phyloP scores from a whole-genome alignment of 2,113 vertebrate species.

The Vireo altiloquus region DNA sequence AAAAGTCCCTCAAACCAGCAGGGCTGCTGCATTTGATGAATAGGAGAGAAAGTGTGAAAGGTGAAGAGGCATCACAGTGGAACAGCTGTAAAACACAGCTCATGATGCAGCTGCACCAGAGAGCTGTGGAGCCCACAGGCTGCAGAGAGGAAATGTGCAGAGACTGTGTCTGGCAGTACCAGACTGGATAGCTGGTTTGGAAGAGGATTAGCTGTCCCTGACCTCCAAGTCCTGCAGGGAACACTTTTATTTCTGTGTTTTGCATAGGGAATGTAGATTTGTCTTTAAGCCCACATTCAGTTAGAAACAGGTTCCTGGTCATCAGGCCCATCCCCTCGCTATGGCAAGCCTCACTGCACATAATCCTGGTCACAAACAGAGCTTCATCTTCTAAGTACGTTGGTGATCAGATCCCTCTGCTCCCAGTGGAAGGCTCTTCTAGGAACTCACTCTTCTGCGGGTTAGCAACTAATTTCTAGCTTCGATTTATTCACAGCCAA shows the following conservation, averaged over 20 bases:
- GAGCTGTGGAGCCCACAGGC: background rate
- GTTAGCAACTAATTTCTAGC: conserved; percentile 47
- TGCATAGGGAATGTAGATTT: background rate
- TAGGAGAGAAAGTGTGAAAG: accelerated
- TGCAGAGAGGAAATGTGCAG: background rate
- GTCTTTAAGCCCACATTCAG: background rate
- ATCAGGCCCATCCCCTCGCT: background rate
- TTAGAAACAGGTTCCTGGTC: background rate
- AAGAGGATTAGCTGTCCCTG: background rate
- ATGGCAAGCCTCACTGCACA: background rate
- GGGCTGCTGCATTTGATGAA: background rate
- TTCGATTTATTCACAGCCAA: background rate
- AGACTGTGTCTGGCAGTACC: background rate
- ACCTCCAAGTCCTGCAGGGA: background rate
- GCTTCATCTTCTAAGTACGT: background rate
- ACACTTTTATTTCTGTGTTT: background rate
- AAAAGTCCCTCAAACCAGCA: background rate
- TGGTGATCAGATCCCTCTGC: background rate
- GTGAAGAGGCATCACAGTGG: background rate
- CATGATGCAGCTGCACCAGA: accelerated
- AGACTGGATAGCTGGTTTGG: background rate
- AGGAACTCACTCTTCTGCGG: conserved; percentile 15
- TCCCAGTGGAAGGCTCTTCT: background rate
- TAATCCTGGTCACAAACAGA: background rate
- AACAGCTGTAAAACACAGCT: background rate